Base-by-base conservation (phyloP, 2,797 vertebrate genomes). In the Stomatorhinus walkeri region DNA sequence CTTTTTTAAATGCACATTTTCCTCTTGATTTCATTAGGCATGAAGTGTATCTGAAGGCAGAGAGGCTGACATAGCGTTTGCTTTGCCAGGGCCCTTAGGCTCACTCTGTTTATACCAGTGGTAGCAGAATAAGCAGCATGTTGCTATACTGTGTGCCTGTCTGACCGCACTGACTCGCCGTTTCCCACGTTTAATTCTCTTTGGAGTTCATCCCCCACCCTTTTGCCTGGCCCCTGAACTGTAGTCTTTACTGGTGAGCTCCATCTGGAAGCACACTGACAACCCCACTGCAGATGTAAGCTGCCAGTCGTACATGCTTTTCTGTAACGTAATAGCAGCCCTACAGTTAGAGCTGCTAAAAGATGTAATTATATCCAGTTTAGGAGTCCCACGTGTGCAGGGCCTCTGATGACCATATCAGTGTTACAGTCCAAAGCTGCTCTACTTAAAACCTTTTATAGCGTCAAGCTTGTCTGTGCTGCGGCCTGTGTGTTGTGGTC, bases 291-390 rank as follows among this genome's bases (percentile, higher is more conserved):
- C 36, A 10, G 52, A 14, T 79, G 24, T 85, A 28, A 46, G 40
- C 14, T 32, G 54, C 56, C 76, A 8, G n/a, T 48, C 2, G 52
- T 64, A 10, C 40, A 22, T n/a, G 32, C 43, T 68, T 85, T 72
- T 16, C 10, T 85, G 22, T 89, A 64, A 61, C 40, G n/a, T 59
- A 36, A n/a, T 49, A 51, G n/a, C 24, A n/a, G 40, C 43, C 87
- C 22, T 72, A 43, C 5, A 64, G 59, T 48, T 79, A 10, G 79
- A 43, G 88, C 52, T 19, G 88, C 79, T 61, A 64, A 61, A 88
- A 61, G 19, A 19, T 32, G 81, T 83, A 59, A 88, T 88, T 85
- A 61, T 48, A 48, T 14, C 52, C 54, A 19, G 43, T 88, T 85
- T 24, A 61, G 40, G 51, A 49, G 32, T 68, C 76, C 79, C n/a